A percentile compares a stretch with the other conserved stretches of the same genome.
phyloP scores from a whole-genome alignment of 2,888 invertebrate genomes.

The Terebella lapidaria region DNA sequence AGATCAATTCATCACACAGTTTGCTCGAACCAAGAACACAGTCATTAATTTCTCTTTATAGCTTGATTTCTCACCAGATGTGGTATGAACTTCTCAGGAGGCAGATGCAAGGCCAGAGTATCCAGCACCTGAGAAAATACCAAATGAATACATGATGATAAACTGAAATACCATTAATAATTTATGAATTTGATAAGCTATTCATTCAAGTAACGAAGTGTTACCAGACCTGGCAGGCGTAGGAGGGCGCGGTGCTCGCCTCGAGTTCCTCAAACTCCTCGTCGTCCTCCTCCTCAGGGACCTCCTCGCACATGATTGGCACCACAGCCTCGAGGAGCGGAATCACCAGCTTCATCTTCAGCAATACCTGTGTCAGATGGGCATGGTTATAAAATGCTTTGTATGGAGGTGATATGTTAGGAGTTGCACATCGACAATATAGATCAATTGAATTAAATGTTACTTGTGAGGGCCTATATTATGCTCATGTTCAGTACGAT shows the following conservation, averaged over 20 bases:
- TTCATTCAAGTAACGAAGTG: background rate
- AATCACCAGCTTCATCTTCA: conserved; percentile 68
- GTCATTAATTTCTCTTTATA: background rate
- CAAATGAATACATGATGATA: too few relatives aligned
- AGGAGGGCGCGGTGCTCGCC: conserved; percentile 63
- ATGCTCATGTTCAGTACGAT: too few relatives aligned
- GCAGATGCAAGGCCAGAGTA: conserved; percentile 67
- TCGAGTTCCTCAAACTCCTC: conserved; percentile 61
- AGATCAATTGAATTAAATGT: too few relatives aligned
- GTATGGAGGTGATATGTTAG: too few relatives aligned
- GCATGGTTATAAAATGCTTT: conserved; percentile 10
- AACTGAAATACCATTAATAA: too few relatives aligned
- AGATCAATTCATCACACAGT: too few relatives aligned
- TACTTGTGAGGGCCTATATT: too few relatives aligned
- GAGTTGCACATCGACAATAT: too few relatives aligned
- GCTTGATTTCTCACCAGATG: conserved; percentile 59
- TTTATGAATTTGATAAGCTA: background rate
- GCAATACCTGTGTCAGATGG: conserved; percentile 56
- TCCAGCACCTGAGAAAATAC: conserved; percentile 61
- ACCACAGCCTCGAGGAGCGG: conserved; percentile 67
- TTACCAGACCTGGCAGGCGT: conserved; percentile 62
- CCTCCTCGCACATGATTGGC: conserved; percentile 64
- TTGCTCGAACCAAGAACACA: too few relatives aligned
- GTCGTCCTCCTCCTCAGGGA: conserved; percentile 62
- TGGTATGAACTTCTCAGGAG: conserved; percentile 71